A percentile compares a stretch with the other conserved stretches of the same genome.
Conservation (phyloP, 2,113 vertebrate genomes). For the Laticauda colubrina region DNA sequence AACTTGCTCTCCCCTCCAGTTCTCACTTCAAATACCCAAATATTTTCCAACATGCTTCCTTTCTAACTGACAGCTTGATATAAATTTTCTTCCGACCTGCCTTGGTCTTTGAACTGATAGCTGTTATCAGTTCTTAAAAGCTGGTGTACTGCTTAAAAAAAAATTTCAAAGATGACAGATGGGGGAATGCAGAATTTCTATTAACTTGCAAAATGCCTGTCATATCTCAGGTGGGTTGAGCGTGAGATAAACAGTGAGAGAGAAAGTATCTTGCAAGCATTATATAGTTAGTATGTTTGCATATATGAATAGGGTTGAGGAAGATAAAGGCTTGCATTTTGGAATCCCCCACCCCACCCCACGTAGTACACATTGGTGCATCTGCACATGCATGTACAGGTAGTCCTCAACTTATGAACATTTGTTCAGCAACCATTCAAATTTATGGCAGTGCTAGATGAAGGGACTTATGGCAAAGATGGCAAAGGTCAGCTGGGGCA, state of each 20-base stretch:
- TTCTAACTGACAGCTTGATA: constrained; percentile 25
- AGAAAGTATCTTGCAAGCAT: background rate
- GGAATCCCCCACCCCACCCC: no score
- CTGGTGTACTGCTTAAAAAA: constrained; percentile 14
- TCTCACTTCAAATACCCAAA: constrained; percentile 30
- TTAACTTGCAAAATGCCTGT: constrained; percentile 5
- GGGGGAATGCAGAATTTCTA: constrained; percentile 29
- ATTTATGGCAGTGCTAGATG: background rate
- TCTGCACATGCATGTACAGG: background rate
- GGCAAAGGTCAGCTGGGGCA: background rate
- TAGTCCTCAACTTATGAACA: background rate
- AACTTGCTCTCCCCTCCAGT: background rate
- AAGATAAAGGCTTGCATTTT: background rate
- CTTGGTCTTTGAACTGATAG: constrained; percentile 37
- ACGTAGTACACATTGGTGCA: background rate
- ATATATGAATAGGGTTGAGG: background rate
- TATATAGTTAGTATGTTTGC: background rate
- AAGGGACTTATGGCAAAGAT: background rate
- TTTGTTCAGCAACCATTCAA: background rate
- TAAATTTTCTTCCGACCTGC: background rate
- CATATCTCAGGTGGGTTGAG: background rate
- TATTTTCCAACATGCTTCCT: constrained; percentile 46
- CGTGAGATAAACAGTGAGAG: background rate
- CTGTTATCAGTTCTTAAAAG: constrained; percentile 2
- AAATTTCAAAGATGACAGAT: constrained; percentile 29